Evolutionary conservation across 2,888 invertebrate genomes (phyloP).

Genomic region (Lithophane semibrunnea): DNA sequence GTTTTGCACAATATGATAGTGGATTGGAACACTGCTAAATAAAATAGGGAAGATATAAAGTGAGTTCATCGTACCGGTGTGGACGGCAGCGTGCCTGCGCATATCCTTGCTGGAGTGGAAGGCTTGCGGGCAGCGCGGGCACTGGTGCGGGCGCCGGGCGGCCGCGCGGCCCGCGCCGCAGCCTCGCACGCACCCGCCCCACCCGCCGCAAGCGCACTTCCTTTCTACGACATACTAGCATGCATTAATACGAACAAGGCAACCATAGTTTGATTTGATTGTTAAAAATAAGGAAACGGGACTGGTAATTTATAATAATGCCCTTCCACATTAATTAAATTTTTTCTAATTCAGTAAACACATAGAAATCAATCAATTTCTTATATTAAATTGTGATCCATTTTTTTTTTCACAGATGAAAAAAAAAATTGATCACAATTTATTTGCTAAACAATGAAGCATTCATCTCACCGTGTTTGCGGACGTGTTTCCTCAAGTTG

Average conservation of each 20-base stretch:
- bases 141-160: conserved; percentile 89
- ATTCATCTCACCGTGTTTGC: conserved; percentile 77
- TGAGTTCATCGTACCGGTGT: conserved; percentile 88
- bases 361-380: not conserved
- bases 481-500: conserved; percentile 92
- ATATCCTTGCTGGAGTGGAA: conserved; percentile 93
- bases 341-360: not conserved
- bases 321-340: not conserved
- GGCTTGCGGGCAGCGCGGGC: conserved; percentile 92
- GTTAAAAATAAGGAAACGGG: not conserved
- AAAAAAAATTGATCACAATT: not conserved
- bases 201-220: conserved; percentile 69
- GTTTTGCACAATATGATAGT: no score
- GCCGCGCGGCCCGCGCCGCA: conserved; percentile 62
- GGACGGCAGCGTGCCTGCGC: conserved; percentile 92
- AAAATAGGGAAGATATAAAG: not conserved
- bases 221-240: conserved; percentile 66
- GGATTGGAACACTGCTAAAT: not conserved
- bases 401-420: no score
- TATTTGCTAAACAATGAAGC: not conserved
- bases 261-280: not conserved
- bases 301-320: not conserved
- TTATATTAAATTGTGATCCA: no score
- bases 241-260: conserved; percentile 25
- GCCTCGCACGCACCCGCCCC: conserved; percentile 60